These are phyloP conservation scores for Scartelaos histophorus DNA, from an alignment of 2,113 vertebrate species.

Conservation along the genomic window DNA sequence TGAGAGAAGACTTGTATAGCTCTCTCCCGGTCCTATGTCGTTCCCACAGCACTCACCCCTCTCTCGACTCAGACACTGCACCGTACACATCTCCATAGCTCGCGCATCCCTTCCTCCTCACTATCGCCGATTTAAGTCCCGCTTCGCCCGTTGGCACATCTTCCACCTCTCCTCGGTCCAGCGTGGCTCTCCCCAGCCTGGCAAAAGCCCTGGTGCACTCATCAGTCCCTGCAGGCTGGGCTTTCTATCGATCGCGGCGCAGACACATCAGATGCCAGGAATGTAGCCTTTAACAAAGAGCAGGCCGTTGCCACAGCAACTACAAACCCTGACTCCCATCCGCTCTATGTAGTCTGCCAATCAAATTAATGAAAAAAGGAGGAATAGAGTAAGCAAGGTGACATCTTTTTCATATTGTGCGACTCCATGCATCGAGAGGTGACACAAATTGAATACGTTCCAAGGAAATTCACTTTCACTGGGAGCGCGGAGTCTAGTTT, in stretches of 20 bases:
- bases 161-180: conserved; percentile 30
- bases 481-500: conserved; percentile 22
- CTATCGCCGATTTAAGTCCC: conserved; percentile 47
- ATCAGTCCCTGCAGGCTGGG: conserved; percentile 62
- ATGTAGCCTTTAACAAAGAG: conserved; percentile 75
- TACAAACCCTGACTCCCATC: conserved; percentile 69
- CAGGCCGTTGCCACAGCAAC: conserved; percentile 75
- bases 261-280: conserved; percentile 75
- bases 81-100: conserved; percentile 42
- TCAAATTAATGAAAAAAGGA: conserved; percentile 66
- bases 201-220: conserved; percentile 54
- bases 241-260: conserved; percentile 66
- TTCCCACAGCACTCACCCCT: conserved; percentile 49
- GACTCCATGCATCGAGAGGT: conserved; percentile 11
- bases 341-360: conserved; percentile 66
- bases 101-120: conserved; percentile 11
- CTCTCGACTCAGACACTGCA: conserved; percentile 41
- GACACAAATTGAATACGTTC: conserved; percentile 37
- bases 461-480: conserved; percentile 27
- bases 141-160: conserved; percentile 47
- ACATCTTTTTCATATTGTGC: conserved; percentile 31
- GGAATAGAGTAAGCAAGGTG: conserved; percentile 27
- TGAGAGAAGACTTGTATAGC: conserved; percentile 38
- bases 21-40: conserved; percentile 5
- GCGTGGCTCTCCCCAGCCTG: conserved; percentile 45